phyloP scores from a whole-genome alignment of 2,888 invertebrate species.

The Cremastinae sp. region DNA sequence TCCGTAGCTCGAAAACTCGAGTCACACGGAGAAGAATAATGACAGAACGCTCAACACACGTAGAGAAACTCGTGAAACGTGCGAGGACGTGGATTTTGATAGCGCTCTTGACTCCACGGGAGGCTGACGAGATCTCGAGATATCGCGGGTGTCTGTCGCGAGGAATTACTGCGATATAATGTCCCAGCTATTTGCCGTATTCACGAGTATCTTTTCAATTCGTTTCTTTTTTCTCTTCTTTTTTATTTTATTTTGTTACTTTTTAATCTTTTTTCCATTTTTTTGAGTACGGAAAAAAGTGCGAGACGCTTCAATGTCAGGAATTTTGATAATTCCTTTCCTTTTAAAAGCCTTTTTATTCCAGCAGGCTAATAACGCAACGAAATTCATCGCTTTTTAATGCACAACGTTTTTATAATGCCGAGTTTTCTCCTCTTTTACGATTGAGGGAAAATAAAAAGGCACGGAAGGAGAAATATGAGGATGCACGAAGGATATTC shows the following conservation, averaged over 20 bases:
- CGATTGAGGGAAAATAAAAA: not conserved
- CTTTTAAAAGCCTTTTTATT: conserved; percentile 66
- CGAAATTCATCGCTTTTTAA: conserved; percentile 72
- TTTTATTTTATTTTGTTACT: too few relatives aligned
- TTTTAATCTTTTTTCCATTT: too few relatives aligned
- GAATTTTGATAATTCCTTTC: conserved; percentile 33
- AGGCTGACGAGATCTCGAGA: conserved; percentile 61
- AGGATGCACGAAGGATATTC: conserved; percentile 49
- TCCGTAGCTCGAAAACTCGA: conserved; percentile 3
- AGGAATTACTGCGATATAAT: conserved; percentile 46
- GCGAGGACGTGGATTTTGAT: conserved; percentile 57
- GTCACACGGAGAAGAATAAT: conserved; percentile 54
- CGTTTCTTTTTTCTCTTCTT: too few relatives aligned
- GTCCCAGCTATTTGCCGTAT: conserved; percentile 31
- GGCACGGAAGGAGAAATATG: conserved; percentile 18
- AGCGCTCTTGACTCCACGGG: conserved; percentile 57
- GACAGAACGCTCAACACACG: conserved; percentile 46
- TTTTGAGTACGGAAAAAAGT: too few relatives aligned
- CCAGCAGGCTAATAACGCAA: conserved; percentile 73
- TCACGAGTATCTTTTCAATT: conserved; percentile 4
- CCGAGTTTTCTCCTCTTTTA: conserved; percentile 15
- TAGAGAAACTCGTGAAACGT: conserved; percentile 46
- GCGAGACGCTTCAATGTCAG: conserved; percentile 22
- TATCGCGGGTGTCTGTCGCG: conserved; percentile 50
- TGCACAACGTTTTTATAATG: conserved; percentile 2